phyloP scores from a whole-genome alignment of 2,113 vertebrate species.

The Macroglossus sobrinus region DNA sequence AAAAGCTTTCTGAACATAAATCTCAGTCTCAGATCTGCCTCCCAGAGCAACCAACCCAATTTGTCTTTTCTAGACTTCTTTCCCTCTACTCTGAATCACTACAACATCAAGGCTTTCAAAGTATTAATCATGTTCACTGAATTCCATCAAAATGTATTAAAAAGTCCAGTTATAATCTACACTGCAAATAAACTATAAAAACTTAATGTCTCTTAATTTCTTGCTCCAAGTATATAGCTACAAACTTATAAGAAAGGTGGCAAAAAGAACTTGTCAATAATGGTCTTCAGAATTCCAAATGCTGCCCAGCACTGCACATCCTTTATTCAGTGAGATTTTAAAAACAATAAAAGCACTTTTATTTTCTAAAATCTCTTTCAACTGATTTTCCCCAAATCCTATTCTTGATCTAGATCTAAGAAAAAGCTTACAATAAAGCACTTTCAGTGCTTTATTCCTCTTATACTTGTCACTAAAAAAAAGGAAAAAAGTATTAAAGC shows the following conservation, averaged over 20 bases:
- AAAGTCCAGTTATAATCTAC: background rate
- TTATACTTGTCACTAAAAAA: background rate
- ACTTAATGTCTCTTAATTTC: background rate
- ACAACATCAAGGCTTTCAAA: background rate
- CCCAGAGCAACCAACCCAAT: background rate
- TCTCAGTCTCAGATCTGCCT: background rate
- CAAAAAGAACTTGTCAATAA: background rate
- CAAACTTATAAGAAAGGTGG: background rate
- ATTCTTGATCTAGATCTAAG: background rate
- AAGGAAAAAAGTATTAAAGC: background rate
- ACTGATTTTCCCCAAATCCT: background rate
- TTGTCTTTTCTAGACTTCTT: background rate
- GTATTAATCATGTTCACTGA: background rate
- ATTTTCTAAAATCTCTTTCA: conserved; percentile 31
- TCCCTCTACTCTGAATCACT: background rate
- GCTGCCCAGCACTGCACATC: background rate
- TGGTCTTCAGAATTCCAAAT: background rate
- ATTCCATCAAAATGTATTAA: background rate
- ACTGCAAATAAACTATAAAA: background rate
- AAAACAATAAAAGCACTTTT: background rate
- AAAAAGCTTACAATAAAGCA: no score
- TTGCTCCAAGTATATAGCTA: background rate
- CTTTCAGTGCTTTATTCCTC: background rate
- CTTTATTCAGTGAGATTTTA: background rate
- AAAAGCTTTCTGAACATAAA: background rate